Conservation (phyloP, 2,113 vertebrate species). For the Ciconia maguari region DNA sequence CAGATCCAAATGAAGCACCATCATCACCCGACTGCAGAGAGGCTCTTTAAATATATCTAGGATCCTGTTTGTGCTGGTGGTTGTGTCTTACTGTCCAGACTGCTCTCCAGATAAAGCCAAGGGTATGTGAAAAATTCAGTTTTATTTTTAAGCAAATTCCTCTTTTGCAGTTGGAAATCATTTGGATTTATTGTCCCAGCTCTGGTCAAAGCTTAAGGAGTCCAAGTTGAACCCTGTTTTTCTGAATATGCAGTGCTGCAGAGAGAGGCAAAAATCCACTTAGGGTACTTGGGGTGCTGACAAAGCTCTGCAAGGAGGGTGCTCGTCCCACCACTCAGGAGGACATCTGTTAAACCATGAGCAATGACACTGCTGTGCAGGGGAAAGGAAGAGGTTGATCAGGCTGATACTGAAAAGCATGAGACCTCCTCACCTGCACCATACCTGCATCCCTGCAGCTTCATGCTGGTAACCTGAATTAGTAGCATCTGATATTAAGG, state of each 20-base stretch:
- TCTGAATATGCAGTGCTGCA: neutral
- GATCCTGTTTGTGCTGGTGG: constrained; percentile 29
- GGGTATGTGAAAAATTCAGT: constrained; percentile 25
- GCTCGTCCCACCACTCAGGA: neutral
- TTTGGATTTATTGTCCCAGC: neutral
- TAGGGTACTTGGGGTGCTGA: neutral
- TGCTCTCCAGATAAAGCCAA: constrained; percentile 35
- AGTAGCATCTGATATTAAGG: neutral
- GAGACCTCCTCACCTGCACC: neutral
- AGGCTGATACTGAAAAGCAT: neutral
- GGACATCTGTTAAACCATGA: neutral
- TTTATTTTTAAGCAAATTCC: constrained; percentile 13
- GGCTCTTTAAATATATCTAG: constrained; percentile 4
- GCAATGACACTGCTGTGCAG: neutral
- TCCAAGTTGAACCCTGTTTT: neutral
- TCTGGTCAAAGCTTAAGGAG: neutral
- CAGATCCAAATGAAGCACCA: constrained; percentile 28
- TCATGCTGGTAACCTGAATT: neutral
- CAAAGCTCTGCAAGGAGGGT: neutral
- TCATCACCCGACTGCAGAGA: neutral
- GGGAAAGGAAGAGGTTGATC: neutral
- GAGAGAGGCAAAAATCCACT: neutral
- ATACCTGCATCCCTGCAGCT: neutral
- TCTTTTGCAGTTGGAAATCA: neutral
- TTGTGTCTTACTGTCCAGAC: constrained; percentile 22